These are phyloP conservation scores for Conopomorpha cramerella DNA, from an alignment of 1,140 invertebrate genomes.

Conservation along the genomic window DNA sequence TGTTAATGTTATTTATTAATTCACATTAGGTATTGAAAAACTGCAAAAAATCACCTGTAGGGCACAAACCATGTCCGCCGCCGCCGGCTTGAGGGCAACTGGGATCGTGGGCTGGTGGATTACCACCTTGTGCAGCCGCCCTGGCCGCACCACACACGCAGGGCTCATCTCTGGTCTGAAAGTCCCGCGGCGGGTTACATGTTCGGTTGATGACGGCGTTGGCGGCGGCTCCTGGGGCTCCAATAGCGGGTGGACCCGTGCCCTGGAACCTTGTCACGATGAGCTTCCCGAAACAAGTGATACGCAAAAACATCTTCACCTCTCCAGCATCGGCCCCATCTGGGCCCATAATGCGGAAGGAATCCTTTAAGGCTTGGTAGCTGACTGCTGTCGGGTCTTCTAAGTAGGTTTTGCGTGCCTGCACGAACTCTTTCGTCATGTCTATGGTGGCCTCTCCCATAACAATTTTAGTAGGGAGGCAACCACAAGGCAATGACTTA, in stretches of 20 bases:
- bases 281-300: constrained; percentile 68
- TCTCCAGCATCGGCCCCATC: constrained; percentile 50
- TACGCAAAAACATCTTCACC: constrained; percentile 60
- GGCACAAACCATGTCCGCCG: constrained; percentile 16
- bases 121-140: constrained; percentile 13
- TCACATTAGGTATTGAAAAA: no score
- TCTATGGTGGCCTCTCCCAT: constrained; percentile 44
- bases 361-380: constrained; percentile 62
- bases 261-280: constrained; percentile 69
- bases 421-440: constrained; percentile 49
- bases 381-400: constrained; percentile 31
- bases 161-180: constrained; percentile 28
- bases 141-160: constrained; percentile 31
- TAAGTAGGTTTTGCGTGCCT: constrained; percentile 38
- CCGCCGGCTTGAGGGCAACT: no score
- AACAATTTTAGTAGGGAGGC: constrained; percentile 36
- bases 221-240: constrained; percentile 11
- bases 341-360: constrained; percentile 55
- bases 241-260: constrained; percentile 15
- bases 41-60: neutral
- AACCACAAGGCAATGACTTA: constrained; percentile 40
- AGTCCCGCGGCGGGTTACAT: constrained; percentile 27
- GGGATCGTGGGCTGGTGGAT: no score
- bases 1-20: no score
- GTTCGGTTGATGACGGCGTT: constrained; percentile 26